phyloP scores from a whole-genome alignment of 2,797 vertebrate genomes.

The Enteromius anoplus region DNA sequence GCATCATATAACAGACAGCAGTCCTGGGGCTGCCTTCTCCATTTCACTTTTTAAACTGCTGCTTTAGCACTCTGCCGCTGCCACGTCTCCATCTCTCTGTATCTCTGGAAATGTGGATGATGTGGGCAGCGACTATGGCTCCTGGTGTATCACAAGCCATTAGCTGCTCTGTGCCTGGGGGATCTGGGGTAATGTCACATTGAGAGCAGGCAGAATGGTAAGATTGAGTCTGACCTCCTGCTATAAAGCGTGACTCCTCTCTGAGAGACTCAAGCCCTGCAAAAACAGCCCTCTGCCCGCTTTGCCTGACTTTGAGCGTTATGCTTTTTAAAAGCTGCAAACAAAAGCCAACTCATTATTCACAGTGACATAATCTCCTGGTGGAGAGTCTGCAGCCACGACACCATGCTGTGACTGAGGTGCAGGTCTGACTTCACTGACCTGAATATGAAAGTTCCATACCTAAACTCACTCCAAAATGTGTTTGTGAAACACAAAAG shows the following conservation, averaged over 20 bases:
- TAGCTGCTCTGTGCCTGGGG: conserved; percentile 51
- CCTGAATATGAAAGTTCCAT: neutral
- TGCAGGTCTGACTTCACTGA: conserved; percentile 30
- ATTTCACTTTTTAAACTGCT: conserved; percentile 57
- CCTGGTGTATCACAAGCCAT: conserved; percentile 57
- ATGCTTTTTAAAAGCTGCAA: conserved; percentile 45
- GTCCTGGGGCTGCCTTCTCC: conserved; percentile 56
- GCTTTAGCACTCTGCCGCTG: conserved; percentile 54
- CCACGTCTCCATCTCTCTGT: conserved; percentile 31
- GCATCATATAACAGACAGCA: conserved; percentile 54
- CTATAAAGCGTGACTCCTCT: conserved; percentile 49
- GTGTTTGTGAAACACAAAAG: neutral
- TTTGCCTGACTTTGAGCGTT: conserved; percentile 1
- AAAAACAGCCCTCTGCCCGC: conserved; percentile 9
- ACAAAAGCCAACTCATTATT: conserved; percentile 49
- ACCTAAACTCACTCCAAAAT: neutral
- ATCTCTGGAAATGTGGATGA: conserved; percentile 41
- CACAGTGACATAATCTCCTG: conserved; percentile 40
- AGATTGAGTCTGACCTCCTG: conserved; percentile 61
- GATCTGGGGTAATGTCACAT: conserved; percentile 59
- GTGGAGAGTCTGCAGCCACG: neutral
- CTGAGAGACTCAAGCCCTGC: conserved; percentile 46
- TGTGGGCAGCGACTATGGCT: conserved; percentile 35
- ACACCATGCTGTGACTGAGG: neutral
- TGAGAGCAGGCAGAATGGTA: conserved; percentile 52